Conservation (phyloP, 2,113 vertebrate genomes). For the Lycaon pictus region DNA sequence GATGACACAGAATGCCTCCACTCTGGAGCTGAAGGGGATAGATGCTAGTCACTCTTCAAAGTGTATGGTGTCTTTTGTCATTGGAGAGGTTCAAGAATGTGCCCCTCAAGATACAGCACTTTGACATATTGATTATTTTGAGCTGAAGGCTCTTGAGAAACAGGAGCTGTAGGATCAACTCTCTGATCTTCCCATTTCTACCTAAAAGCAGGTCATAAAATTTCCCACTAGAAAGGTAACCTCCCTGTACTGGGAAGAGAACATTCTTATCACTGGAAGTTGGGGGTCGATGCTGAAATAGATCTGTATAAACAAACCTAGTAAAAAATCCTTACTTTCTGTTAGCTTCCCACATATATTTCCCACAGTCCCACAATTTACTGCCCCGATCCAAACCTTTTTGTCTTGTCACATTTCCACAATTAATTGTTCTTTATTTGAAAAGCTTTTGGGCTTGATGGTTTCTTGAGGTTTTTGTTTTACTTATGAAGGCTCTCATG, state of each 20-base stretch:
- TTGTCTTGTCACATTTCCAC: not conserved
- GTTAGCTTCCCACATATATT: not conserved
- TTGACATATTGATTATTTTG: not conserved
- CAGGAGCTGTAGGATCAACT: not conserved
- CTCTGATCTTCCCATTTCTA: not conserved
- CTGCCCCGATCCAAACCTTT: not conserved
- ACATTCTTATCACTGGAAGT: not conserved
- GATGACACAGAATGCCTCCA: rapidly evolving
- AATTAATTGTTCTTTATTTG: not conserved
- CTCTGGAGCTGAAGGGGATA: not conserved
- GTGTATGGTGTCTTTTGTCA: not conserved
- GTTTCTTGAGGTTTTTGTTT: not conserved
- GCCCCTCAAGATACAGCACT: not conserved
- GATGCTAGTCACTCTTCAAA: not conserved
- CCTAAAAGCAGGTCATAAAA: not conserved
- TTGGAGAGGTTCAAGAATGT: not conserved
- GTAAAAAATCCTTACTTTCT: not conserved
- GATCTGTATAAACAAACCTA: not conserved
- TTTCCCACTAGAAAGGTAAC: not conserved
- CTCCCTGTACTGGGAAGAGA: not conserved
- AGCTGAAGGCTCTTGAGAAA: not conserved
- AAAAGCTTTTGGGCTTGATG: not conserved
- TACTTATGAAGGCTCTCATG: not conserved
- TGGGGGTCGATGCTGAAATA: not conserved
- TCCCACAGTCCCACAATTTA: not conserved